A percentile compares a stretch with the other conserved stretches of the same genome.
phyloP scores from a whole-genome alignment of 2,888 invertebrate species.

The Napeogenes inachia region DNA sequence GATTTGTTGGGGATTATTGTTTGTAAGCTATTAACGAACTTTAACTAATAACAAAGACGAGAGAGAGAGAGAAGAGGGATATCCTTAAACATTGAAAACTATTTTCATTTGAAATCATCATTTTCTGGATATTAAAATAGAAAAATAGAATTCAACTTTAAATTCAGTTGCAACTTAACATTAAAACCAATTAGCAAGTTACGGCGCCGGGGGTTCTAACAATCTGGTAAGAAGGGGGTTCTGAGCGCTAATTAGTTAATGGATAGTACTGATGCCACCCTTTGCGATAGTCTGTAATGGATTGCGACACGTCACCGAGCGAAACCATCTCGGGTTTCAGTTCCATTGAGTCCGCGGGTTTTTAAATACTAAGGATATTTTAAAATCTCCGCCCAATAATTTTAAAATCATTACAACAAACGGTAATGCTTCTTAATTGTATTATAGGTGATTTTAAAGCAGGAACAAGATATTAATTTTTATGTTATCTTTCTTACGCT shows the following conservation, averaged over 20 bases:
- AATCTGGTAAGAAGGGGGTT: constrained; percentile 73
- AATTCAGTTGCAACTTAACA: neutral
- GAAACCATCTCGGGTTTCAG: constrained; percentile 60
- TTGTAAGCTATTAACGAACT: too few species aligned
- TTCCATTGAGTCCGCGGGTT: constrained; percentile 19
- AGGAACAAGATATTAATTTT: too few species aligned
- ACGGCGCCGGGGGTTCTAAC: constrained; percentile 47
- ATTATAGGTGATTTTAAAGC: too few species aligned
- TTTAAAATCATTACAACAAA: neutral
- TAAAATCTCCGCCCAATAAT: constrained; percentile 1
- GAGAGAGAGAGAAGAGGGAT: too few species aligned
- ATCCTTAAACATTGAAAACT: too few species aligned
- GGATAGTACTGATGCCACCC: constrained; percentile 45
- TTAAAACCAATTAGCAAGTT: constrained; percentile 62
- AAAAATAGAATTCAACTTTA: too few species aligned
- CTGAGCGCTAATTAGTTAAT: constrained; percentile 70
- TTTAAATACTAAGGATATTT: constrained; percentile 22
- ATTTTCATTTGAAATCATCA: too few species aligned
- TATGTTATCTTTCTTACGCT: too few species aligned
- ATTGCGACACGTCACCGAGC: constrained; percentile 64
- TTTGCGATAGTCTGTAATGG: constrained; percentile 53
- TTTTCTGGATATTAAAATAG: neutral
- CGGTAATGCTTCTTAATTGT: too few species aligned
- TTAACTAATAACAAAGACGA: too few species aligned
- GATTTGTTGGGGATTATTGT: constrained; percentile 42